Conservation (phyloP, 2,113 vertebrate species). For the Chlamydotis undulata region DNA sequence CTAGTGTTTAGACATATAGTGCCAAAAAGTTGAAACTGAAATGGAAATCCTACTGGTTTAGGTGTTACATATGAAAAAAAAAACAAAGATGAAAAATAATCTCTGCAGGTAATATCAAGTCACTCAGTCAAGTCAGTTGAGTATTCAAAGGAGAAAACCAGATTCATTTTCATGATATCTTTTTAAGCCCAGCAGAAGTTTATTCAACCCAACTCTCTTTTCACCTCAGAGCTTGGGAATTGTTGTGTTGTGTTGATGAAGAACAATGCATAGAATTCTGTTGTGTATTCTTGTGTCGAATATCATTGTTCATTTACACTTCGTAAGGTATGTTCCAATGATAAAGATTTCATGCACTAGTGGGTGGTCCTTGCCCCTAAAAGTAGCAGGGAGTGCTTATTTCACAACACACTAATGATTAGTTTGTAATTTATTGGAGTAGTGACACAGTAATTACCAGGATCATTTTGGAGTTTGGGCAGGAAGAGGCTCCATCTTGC, state of each 20-base stretch:
- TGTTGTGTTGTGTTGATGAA: background rate
- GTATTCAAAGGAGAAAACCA: background rate
- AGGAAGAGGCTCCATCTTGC: background rate
- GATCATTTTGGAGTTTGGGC: background rate
- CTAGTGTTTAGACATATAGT: background rate
- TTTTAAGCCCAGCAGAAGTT: background rate
- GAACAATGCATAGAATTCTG: background rate
- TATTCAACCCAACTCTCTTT: background rate
- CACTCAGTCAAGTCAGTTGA: background rate
- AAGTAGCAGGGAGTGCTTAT: background rate
- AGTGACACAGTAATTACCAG: background rate
- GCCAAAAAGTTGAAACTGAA: background rate
- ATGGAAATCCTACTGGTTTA: background rate
- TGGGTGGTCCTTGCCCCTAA: background rate
- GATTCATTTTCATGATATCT: background rate
- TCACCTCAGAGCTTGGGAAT: background rate
- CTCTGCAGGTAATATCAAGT: background rate
- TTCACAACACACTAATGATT: background rate
- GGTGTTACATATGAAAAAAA: background rate
- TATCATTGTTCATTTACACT: background rate
- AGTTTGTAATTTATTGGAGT: background rate
- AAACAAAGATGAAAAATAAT: background rate
- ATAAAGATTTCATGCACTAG: background rate
- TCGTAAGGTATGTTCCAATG: background rate
- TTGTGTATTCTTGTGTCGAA: background rate